phyloP scores from a whole-genome alignment of 2,797 vertebrate genomes.

The Merluccius polli region DNA sequence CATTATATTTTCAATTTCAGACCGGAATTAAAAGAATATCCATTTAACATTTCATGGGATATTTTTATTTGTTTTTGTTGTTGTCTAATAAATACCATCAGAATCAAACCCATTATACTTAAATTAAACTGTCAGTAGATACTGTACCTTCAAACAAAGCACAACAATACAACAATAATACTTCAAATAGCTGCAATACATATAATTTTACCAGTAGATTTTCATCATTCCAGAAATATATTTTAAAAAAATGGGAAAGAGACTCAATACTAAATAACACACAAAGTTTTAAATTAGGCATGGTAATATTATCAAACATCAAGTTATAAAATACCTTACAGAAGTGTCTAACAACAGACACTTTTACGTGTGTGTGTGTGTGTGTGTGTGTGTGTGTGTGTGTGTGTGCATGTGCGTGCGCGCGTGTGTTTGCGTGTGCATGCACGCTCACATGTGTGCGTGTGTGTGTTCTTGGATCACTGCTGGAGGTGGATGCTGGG shows the following conservation, averaged over 20 bases:
- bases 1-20: constrained; percentile 71
- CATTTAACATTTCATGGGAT: constrained; percentile 23
- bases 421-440: background rate
- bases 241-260: background rate
- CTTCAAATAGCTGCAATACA: background rate
- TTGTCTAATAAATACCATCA: constrained; percentile 45
- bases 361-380: background rate
- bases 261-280: background rate
- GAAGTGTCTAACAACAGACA: background rate
- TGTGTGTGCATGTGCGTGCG: background rate
- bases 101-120: constrained; percentile 37
- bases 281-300: background rate
- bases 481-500: constrained; percentile 42
- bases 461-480: background rate
- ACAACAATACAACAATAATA: background rate
- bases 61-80: constrained; percentile 32
- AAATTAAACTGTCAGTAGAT: constrained; percentile 54
- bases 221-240: background rate
- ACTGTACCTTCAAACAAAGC: background rate
- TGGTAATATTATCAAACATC: background rate
- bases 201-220: background rate
- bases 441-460: background rate
- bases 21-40: constrained; percentile 58
- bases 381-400: background rate
- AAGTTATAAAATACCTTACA: background rate